Percentiles rank a stretch among this genome's conserved stretches.
Conservation (phyloP, 2,888 invertebrate genomes). For the Chrysolina haemoptera region DNA sequence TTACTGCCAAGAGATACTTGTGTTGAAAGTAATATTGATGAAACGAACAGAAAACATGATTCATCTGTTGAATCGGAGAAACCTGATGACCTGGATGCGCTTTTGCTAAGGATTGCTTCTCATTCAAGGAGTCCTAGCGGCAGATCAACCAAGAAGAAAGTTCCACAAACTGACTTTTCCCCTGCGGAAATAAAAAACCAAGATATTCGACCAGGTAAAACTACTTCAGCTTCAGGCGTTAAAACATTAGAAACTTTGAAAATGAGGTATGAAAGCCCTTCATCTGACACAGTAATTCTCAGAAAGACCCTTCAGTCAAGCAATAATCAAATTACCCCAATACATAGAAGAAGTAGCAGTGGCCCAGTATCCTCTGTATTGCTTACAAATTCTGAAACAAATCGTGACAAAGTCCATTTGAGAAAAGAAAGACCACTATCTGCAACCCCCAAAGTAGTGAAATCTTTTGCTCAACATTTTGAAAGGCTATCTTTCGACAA, state of each 20-base stretch:
- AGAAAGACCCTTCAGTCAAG: background rate
- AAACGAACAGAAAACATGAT: constrained; percentile 14
- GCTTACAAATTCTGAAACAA: background rate
- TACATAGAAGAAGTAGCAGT: background rate
- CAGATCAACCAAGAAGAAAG: background rate
- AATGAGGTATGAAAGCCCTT: background rate
- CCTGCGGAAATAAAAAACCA: background rate
- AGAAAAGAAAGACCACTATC: constrained; percentile 21
- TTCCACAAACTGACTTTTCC: background rate
- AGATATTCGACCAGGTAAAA: background rate
- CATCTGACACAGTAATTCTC: background rate
- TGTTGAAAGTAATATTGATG: background rate
- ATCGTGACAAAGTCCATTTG: background rate
- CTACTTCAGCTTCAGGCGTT: background rate
- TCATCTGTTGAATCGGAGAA: background rate
- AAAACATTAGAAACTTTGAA: background rate
- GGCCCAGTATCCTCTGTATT: background rate
- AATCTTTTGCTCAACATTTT: constrained; percentile 48
- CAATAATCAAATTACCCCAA: background rate
- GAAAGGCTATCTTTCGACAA: constrained; percentile 41
- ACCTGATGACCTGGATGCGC: constrained; percentile 24
- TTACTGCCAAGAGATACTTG: background rate
- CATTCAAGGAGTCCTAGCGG: background rate
- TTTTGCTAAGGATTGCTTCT: background rate
- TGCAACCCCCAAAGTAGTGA: constrained; percentile 35